Percentiles rank a stretch among this genome's conserved stretches.
Conservation (phyloP, 2,888 invertebrate genomes). For the Plebejus melissa region DNA sequence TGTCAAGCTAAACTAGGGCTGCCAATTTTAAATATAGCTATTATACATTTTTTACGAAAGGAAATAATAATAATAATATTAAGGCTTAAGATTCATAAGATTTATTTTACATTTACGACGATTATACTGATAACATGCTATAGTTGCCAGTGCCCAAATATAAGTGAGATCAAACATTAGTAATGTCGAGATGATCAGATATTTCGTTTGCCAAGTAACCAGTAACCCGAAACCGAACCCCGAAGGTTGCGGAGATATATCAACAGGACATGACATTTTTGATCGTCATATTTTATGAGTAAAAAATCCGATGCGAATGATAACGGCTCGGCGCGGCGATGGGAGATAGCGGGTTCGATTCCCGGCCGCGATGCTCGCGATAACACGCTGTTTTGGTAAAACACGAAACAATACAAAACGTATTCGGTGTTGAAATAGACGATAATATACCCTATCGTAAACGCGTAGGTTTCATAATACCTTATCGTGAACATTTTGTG, state of each 20-base stretch:
- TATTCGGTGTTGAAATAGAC: constrained; percentile 27
- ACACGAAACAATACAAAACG: constrained; percentile 51
- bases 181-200: neutral
- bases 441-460: constrained; percentile 9
- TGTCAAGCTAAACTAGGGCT: neutral
- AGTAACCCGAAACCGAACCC: constrained; percentile 18
- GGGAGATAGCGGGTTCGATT: constrained; percentile 65
- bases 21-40: neutral
- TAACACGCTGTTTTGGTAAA: constrained; percentile 60
- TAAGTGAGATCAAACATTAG: neutral
- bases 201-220: constrained; percentile 15
- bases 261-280: constrained; percentile 35
- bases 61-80: neutral
- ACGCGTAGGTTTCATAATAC: constrained; percentile 1
- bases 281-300: constrained; percentile 43
- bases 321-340: constrained; percentile 45
- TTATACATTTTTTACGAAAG: neutral
- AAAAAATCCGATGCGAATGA: constrained; percentile 45
- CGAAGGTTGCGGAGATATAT: constrained; percentile 26
- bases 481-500: neutral
- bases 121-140: neutral
- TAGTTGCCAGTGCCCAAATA: neutral
- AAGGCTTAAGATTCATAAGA: no score
- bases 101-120: no score
- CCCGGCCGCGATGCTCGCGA: constrained; percentile 61